Base-by-base conservation (phyloP, 2,797 vertebrate genomes). In the Urophycis tenuis region DNA sequence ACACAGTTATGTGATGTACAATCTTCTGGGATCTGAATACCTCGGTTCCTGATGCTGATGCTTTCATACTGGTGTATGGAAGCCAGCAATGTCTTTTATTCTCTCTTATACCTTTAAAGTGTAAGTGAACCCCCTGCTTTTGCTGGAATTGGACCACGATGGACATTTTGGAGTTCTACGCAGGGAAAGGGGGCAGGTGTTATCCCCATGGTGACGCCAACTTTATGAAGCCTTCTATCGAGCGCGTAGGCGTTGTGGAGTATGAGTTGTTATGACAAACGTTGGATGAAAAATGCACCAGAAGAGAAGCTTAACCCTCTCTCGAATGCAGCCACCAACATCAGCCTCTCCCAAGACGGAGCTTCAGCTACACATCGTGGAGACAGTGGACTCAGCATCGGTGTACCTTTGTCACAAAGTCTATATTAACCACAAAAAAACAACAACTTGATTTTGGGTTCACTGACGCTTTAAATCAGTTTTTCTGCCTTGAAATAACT, bases 1-100 rank as follows among this genome's bases (percentile, higher is more conserved):
- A 85, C 29, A 80, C 5, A 70, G 69, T 71, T 33, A 71, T 71
- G n/a, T 67, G 60, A 11, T 67, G 60, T 29, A 11, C 60, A 60
- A 60, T 10, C 22, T 60, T 67, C 25, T 29, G 25, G 25, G 8
- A 64, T 64, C 11, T 29, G n/a, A 67, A 67, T 67, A 29, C 60
- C 8, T 29, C n/a, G 3, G 53, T 60, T n/a, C 2, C 10, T 64
- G 3, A 49, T 53, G 49, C 49, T 6, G 9, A 22, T 53, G 49
- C 19, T 22, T 53, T 53, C 5, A 53, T 67, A 25, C 25, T 29
- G 60, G 60, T 25, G 25, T 29, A 67, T 25, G 9, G 25, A 67
- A 67, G n/a, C 60, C 60, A 60, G 53, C 53, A 25, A 25, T 60
- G 6, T 60, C 60, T 29, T 67, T 60, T n/a, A 60, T 25, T 60